Percentiles rank a stretch among this genome's conserved stretches.
phyloP scores from a whole-genome alignment of 2,113 vertebrate species.

The Passer domesticus region DNA sequence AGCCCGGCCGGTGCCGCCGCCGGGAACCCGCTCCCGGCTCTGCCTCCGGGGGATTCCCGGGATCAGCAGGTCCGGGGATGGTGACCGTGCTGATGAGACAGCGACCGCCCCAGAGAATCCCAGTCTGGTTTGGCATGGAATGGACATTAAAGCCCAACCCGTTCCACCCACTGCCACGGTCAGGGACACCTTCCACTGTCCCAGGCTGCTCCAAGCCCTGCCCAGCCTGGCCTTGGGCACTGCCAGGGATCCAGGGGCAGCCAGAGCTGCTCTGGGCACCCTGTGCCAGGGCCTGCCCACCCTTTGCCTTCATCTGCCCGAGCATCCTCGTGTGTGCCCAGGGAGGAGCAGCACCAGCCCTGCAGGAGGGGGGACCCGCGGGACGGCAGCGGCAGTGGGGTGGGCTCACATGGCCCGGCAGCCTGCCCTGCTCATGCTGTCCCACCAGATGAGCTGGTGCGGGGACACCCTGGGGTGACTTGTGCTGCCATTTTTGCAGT shows the following conservation, averaged over 20 bases:
- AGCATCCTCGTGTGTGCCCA: not conserved
- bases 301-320: fast-evolving
- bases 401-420: fast-evolving
- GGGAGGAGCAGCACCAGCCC: not conserved
- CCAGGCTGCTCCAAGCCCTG: fast-evolving
- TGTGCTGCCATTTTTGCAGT: not conserved
- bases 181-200: not conserved
- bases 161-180: fast-evolving
- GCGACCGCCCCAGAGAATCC: not conserved
- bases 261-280: not conserved
- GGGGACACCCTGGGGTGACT: not conserved
- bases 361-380: fast-evolving
- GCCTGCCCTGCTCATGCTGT: not conserved
- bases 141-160: not conserved
- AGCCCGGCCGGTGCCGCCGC: fast-evolving
- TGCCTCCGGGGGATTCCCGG: fast-evolving
- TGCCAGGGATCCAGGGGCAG: not conserved
- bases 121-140: not conserved
- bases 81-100: not conserved
- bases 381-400: not conserved
- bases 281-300: not conserved
- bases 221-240: not conserved
- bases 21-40: not conserved
- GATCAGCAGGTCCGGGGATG: fast-evolving
- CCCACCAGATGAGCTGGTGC: not conserved